phyloP scores from a whole-genome alignment of 2,113 vertebrate genomes.

The Cryptomyrus ogoouensis region DNA sequence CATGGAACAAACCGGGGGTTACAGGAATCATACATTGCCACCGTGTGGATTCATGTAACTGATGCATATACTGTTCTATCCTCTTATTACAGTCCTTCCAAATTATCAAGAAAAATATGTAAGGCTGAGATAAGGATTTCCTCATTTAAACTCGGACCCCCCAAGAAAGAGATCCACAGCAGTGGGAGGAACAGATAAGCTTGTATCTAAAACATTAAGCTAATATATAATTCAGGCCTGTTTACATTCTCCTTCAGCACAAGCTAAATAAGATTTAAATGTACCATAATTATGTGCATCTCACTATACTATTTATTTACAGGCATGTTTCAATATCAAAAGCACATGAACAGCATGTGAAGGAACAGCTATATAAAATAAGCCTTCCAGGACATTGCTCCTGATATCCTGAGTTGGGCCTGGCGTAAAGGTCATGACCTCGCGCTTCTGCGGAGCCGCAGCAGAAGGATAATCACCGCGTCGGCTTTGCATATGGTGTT shows the following conservation, averaged over 20 bases:
- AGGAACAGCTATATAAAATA: neutral
- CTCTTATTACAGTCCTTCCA: slow-evolving; percentile 3
- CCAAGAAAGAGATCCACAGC: slow-evolving; percentile 20
- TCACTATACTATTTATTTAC: neutral
- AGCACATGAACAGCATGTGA: neutral
- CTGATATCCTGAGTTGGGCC: neutral
- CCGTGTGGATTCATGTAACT: slow-evolving; percentile 25
- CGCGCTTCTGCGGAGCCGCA: neutral
- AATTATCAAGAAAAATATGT: slow-evolving; percentile 37
- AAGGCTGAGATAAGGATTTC: slow-evolving; percentile 27
- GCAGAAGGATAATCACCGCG: slow-evolving; percentile 69
- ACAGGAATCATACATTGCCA: slow-evolving; percentile 23
- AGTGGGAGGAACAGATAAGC: slow-evolving; percentile 29
- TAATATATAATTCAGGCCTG: slow-evolving; percentile 39
- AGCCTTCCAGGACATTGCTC: neutral
- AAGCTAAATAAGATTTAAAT: slow-evolving; percentile 31
- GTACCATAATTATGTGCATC: neutral
- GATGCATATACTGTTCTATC: neutral
- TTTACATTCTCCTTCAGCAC: slow-evolving; percentile 39
- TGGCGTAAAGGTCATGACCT: neutral
- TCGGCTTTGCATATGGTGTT: slow-evolving; percentile 96
- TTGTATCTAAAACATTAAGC: slow-evolving; percentile 32
- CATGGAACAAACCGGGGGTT: slow-evolving; percentile 41
- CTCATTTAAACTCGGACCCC: neutral
- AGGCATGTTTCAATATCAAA: neutral